Conservation (phyloP, 2,113 vertebrate species). For the Brachypodius melanocephalos region DNA sequence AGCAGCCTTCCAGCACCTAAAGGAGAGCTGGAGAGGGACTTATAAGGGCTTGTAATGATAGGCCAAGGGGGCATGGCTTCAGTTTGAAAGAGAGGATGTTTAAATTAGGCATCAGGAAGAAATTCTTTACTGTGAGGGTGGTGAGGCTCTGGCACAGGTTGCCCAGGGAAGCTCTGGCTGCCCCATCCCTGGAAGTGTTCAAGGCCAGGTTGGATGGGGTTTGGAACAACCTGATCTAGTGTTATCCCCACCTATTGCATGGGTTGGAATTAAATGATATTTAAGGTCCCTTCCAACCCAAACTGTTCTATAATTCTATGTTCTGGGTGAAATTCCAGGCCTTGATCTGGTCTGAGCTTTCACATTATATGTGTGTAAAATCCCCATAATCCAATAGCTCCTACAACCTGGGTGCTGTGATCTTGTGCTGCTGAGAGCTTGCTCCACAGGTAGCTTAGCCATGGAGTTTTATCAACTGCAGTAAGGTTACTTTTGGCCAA, state of each 20-base stretch:
- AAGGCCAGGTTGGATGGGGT: not conserved
- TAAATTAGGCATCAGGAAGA: not conserved
- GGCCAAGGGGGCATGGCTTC: not conserved
- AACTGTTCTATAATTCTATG: not conserved
- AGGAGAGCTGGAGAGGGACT: not conserved
- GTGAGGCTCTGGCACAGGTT: not conserved
- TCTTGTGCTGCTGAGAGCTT: not conserved
- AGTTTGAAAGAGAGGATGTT: not conserved
- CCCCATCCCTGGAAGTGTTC: not conserved
- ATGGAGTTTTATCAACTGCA: not conserved
- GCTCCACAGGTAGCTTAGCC: not conserved
- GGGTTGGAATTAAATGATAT: not conserved
- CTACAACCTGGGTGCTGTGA: not conserved
- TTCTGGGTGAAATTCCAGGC: not conserved
- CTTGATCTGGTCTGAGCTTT: not conserved
- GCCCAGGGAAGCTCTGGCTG: not conserved
- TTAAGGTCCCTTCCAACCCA: not conserved
- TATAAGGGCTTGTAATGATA: not conserved
- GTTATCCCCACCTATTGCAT: not conserved
- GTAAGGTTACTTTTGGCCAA: not conserved
- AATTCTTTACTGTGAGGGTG: not conserved
- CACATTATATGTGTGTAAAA: not conserved
- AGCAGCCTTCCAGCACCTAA: not conserved
- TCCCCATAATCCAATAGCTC: not conserved
- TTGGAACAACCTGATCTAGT: not conserved